Percentiles rank a stretch among this genome's conserved stretches.
These are phyloP conservation scores for Acanthoscelides obtectus DNA, from an alignment of 2,888 invertebrate genomes.

Conservation along the genomic window DNA sequence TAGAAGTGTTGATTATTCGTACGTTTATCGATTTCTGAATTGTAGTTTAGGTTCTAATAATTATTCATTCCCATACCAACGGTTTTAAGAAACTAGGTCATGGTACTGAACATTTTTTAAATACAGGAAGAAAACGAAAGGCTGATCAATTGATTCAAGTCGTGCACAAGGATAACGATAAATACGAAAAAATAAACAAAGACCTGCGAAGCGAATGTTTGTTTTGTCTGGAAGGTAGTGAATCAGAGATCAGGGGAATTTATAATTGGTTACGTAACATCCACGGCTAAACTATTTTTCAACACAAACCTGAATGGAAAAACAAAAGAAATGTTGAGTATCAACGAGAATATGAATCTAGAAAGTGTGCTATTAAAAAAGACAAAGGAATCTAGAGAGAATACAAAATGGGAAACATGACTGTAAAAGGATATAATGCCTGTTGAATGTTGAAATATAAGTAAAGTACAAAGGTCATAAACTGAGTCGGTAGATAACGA, in stretches of 20 bases:
- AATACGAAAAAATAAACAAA: neutral
- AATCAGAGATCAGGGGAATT: neutral
- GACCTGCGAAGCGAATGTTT: neutral
- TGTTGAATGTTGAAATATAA: neutral
- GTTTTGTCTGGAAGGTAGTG: neutral
- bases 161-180: neutral
- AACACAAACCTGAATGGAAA: no score
- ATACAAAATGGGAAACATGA: neutral
- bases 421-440: neutral
- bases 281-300: neutral
- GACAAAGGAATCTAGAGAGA: neutral
- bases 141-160: no score
- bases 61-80: no score
- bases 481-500: neutral
- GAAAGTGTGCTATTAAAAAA: neutral
- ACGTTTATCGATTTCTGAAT: no score
- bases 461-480: neutral
- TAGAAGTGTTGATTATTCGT: no score
- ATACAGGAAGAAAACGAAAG: no score
- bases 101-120: no score
- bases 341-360: no score
- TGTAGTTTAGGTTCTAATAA: no score
- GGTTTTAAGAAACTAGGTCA: no score
- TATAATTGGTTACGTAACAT: neutral
- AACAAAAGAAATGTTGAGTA: no score